Evolutionary conservation across 2,888 invertebrate genomes (phyloP).

Genomic region (Rhodophaea formosa): DNA sequence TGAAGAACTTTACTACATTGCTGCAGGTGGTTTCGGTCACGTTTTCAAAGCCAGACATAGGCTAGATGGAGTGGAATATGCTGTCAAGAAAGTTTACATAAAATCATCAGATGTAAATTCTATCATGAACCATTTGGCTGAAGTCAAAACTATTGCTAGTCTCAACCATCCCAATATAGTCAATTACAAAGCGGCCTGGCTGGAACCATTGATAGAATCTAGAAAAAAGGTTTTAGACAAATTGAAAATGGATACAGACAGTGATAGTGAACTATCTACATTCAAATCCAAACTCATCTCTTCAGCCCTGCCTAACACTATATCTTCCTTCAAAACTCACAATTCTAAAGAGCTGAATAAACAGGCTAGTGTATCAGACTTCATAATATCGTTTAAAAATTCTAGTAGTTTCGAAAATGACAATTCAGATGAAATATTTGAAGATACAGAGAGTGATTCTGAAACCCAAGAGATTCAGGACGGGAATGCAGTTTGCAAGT

Average conservation of each 20-base stretch:
- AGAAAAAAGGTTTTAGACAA: slow-evolving; percentile 56
- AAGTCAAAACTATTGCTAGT: slow-evolving; percentile 90
- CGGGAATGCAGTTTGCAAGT: slow-evolving; percentile 61
- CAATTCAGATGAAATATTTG: slow-evolving; percentile 47
- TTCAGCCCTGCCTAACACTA: slow-evolving; percentile 61
- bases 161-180: slow-evolving; percentile 90
- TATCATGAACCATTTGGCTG: slow-evolving; percentile 84
- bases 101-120: slow-evolving; percentile 83
- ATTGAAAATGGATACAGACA: slow-evolving; percentile 62
- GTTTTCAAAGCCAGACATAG: slow-evolving; percentile 88
- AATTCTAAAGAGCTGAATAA: slow-evolving; percentile 68
- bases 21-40: slow-evolving; percentile 88
- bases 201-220: slow-evolving; percentile 84
- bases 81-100: slow-evolving; percentile 88
- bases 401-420: slow-evolving; percentile 55
- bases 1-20: slow-evolving; percentile 85
- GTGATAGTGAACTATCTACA: slow-evolving; percentile 50
- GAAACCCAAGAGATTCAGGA: slow-evolving; percentile 42
- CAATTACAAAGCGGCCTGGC: slow-evolving; percentile 91
- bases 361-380: slow-evolving; percentile 62
- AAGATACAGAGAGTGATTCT: slow-evolving; percentile 56
- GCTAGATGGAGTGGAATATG: slow-evolving; percentile 88
- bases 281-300: slow-evolving; percentile 49
- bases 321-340: slow-evolving; percentile 73
- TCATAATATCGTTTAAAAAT: slow-evolving; percentile 65